phyloP scores from a whole-genome alignment of 2,113 vertebrate species.

The Erinaceus europaeus region DNA sequence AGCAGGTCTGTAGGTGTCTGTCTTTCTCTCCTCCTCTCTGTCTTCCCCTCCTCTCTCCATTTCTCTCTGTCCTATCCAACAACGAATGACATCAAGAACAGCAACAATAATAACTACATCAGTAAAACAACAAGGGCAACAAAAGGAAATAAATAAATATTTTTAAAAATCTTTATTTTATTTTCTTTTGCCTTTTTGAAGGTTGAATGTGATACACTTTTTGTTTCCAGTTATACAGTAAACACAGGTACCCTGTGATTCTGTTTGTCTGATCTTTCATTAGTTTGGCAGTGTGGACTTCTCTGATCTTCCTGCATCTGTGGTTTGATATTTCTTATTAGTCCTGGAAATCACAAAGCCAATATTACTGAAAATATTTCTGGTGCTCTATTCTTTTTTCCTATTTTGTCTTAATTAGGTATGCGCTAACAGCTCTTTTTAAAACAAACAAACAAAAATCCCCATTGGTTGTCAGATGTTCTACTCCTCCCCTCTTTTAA shows the following conservation, averaged over 20 bases:
- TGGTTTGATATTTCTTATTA: background rate
- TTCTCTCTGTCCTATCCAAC: no score
- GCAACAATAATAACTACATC: no score
- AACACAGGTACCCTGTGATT: background rate
- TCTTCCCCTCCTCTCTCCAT: no score
- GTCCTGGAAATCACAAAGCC: background rate
- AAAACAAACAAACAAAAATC: no score
- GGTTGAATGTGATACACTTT: background rate
- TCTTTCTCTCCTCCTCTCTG: no score
- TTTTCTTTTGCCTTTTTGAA: background rate
- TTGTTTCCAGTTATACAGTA: background rate
- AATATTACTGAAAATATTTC: background rate
- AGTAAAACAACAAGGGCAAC: no score
- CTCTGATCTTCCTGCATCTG: background rate
- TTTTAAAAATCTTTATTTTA: background rate
- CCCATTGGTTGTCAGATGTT: no score
- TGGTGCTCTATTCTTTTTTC: background rate
- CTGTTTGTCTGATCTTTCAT: background rate
- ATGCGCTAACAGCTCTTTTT: background rate
- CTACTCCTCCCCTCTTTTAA: background rate
- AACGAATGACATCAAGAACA: no score
- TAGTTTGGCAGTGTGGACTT: background rate
- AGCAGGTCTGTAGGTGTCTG: no score
- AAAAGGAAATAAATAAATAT: no score
- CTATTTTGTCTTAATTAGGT: background rate